phyloP scores from a whole-genome alignment of 2,888 invertebrate species.

The Caenorhabditis drosophilae region DNA sequence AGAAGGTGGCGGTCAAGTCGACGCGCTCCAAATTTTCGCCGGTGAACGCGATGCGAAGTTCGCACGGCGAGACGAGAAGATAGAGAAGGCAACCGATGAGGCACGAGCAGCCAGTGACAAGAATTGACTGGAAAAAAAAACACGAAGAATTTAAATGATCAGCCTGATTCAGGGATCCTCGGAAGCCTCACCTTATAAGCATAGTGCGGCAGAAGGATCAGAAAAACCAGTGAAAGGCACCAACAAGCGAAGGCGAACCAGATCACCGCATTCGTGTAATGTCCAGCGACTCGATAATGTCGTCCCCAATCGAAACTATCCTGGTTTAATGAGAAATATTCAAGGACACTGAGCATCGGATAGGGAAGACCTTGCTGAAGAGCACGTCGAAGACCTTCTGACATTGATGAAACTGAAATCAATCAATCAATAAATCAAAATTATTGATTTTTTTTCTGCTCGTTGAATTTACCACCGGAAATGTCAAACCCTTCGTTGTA shows the following conservation, averaged over 20 bases:
- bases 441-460: background rate
- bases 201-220: slow-evolving; percentile 62
- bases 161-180: too few relatives aligned
- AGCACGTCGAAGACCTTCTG: slow-evolving; percentile 52
- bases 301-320: slow-evolving; percentile 63
- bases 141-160: background rate
- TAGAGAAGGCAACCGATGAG: slow-evolving; percentile 58
- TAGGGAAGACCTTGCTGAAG: slow-evolving; percentile 61
- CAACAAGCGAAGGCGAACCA: slow-evolving; percentile 51
- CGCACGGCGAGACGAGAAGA: slow-evolving; percentile 53
- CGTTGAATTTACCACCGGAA: slow-evolving; percentile 37
- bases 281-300: slow-evolving; percentile 64
- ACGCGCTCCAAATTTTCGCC: slow-evolving; percentile 49
- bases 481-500: slow-evolving; percentile 63
- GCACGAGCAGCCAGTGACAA: slow-evolving; percentile 52
- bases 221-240: slow-evolving; percentile 54
- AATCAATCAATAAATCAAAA: background rate
- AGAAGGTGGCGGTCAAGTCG: slow-evolving; percentile 54
- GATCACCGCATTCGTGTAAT: slow-evolving; percentile 58
- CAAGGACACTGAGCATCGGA: slow-evolving; percentile 62
- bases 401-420: slow-evolving; percentile 59
- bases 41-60: slow-evolving; percentile 59
- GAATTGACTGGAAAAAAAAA: slow-evolving; percentile 27
- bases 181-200: slow-evolving; percentile 41
- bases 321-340: slow-evolving; percentile 59